Evolutionary conservation across 2,888 invertebrate species (phyloP).

Genomic region (Sepioteuthis lessoniana): DNA sequence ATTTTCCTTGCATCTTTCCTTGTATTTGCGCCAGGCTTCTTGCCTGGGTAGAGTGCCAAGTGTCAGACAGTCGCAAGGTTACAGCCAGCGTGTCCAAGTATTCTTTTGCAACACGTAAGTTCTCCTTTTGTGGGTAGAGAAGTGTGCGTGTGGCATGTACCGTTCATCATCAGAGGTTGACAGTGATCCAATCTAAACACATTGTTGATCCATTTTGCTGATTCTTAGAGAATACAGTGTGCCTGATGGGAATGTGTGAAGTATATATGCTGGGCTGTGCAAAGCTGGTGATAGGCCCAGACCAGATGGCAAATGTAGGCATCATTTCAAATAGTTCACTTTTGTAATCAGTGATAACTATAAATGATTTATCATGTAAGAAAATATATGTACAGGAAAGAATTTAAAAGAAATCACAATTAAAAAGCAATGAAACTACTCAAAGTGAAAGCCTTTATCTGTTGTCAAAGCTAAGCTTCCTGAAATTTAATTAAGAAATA

Average conservation of each 20-base stretch:
- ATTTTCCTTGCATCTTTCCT: constrained; percentile 21
- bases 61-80: constrained; percentile 4
- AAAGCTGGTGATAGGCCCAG: too few relatives aligned
- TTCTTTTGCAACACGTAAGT: constrained; percentile 2
- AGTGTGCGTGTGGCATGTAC: background rate
- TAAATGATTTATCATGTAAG: too few relatives aligned
- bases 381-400: too few relatives aligned
- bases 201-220: background rate
- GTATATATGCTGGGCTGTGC: background rate
- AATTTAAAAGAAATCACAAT: too few relatives aligned
- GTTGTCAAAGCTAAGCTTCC: too few relatives aligned
- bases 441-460: too few relatives aligned
- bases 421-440: too few relatives aligned
- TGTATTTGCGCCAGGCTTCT: background rate
- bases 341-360: too few relatives aligned
- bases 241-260: background rate
- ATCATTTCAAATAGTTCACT: too few relatives aligned
- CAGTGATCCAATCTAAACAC: background rate
- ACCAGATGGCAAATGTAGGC: too few relatives aligned
- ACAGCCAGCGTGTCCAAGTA: constrained; percentile 8
- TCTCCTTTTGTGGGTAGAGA: background rate
- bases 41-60: constrained; percentile 33
- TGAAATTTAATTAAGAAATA: too few relatives aligned
- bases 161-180: background rate
- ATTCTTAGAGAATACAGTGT: background rate